A percentile compares a stretch with the other conserved stretches of the same genome.
Evolutionary conservation across 2,888 invertebrate genomes (phyloP).

Genomic region (Cephus nigrinus): DNA sequence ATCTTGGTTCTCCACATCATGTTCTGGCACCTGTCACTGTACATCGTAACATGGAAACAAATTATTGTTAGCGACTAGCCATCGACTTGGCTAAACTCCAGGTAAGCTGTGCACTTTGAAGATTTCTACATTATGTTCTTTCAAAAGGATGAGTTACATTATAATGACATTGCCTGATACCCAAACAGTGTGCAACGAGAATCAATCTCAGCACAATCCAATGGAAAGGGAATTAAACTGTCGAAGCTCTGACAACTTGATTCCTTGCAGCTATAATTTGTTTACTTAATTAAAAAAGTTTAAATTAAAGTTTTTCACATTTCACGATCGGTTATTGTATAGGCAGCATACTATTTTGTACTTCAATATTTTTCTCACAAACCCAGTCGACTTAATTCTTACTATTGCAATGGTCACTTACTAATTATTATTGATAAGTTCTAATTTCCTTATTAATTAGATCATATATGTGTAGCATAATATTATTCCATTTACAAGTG

Average conservation of each 20-base stretch:
- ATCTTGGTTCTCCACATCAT: slow-evolving; percentile 71
- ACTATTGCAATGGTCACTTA: neutral
- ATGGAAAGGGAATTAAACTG: neutral
- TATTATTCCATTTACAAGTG: neutral
- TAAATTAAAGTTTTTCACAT: neutral
- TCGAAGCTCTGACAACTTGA: neutral
- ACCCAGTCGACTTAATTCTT: neutral
- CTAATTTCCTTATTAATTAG: neutral
- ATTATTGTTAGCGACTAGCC: slow-evolving; percentile 63
- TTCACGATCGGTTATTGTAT: neutral
- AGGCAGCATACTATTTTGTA: neutral
- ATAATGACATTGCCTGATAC: neutral
- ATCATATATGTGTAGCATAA: neutral
- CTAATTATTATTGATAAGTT: neutral
- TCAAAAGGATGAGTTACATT: neutral
- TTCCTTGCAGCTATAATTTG: neutral
- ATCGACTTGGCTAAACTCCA: neutral
- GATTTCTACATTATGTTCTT: neutral
- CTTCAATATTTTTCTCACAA: neutral
- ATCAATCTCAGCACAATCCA: no score
- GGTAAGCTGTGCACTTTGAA: neutral
- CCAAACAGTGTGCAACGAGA: neutral
- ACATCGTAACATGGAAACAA: slow-evolving; percentile 88
- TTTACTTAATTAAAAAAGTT: neutral
- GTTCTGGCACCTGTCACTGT: slow-evolving; percentile 91